Conservation (phyloP, 2,113 vertebrate genomes). For the Casuarius casuarius region DNA sequence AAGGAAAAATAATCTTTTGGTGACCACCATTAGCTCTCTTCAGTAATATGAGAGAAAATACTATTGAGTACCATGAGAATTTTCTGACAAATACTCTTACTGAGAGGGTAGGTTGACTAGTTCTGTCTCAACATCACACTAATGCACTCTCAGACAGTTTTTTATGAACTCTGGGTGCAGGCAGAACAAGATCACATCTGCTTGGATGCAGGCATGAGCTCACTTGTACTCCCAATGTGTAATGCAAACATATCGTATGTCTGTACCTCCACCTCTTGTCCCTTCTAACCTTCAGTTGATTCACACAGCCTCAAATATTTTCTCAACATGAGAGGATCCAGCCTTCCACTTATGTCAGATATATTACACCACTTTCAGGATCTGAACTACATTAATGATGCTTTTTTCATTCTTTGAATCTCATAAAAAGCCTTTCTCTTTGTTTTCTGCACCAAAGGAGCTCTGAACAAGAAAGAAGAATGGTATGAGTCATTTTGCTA, state of each 20-base stretch:
- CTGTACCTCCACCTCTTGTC: not conserved
- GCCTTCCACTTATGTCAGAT: not conserved
- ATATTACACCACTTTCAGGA: not conserved
- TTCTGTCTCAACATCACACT: not conserved
- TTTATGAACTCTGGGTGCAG: not conserved
- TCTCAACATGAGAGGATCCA: not conserved
- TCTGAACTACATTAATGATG: not conserved
- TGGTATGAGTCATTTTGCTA: constrained; percentile 43
- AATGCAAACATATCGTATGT: not conserved
- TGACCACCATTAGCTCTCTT: not conserved
- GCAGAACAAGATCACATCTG: not conserved
- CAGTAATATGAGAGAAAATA: not conserved
- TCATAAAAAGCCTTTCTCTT: constrained; percentile 42
- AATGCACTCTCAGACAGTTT: not conserved
- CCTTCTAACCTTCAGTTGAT: not conserved
- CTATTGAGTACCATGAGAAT: not conserved
- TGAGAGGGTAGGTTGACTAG: not conserved
- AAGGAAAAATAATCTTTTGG: not conserved
- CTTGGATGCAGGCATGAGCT: not conserved
- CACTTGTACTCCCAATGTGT: not conserved
- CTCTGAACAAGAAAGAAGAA: constrained; percentile 11
- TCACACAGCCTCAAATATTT: constrained; percentile 30
- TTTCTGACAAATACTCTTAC: not conserved
- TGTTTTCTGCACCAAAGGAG: constrained; percentile 12
- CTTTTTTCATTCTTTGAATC: constrained; percentile 17